Evolutionary conservation across 2,888 invertebrate genomes (phyloP).

Genomic region (Lochmaea crataegi): DNA sequence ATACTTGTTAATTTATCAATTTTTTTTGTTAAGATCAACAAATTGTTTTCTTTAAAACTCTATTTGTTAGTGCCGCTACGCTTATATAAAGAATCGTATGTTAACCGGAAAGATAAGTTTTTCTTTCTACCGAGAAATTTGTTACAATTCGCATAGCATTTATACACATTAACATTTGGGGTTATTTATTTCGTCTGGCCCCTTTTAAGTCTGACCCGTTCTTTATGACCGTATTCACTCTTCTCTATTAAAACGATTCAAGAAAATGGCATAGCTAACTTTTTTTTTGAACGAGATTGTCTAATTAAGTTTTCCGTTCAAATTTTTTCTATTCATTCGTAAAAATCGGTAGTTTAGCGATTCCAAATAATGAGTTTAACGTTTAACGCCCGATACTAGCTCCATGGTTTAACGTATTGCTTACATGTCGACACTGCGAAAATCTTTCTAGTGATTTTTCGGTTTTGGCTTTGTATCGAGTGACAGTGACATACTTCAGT

Average conservation of each 20-base stretch:
- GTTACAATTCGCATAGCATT: slow-evolving; percentile 64
- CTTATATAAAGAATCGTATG: slow-evolving; percentile 40
- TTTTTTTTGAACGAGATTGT: slow-evolving; percentile 7
- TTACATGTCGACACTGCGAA: too few relatives aligned
- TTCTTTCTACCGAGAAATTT: slow-evolving; percentile 64
- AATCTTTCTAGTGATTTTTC: too few relatives aligned
- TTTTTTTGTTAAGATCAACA: too few relatives aligned
- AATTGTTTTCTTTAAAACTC: too few relatives aligned
- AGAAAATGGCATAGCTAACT: slow-evolving; percentile 3
- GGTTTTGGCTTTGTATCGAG: too few relatives aligned
- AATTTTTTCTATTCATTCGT: not conserved
- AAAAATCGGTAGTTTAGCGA: not conserved
- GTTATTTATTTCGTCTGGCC: slow-evolving; percentile 65
- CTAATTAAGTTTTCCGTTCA: not conserved
- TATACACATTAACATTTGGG: slow-evolving; percentile 64
- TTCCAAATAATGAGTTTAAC: too few relatives aligned
- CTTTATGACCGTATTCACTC: slow-evolving; percentile 57
- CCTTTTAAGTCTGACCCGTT: slow-evolving; percentile 61
- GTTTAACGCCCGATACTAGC: too few relatives aligned
- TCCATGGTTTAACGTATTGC: too few relatives aligned
- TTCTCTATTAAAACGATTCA: slow-evolving; percentile 50
- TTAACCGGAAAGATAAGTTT: slow-evolving; percentile 60
- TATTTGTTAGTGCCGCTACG: slow-evolving; percentile 23
- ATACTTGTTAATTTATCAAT: too few relatives aligned
- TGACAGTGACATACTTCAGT: too few relatives aligned